Conservation (phyloP, 2,888 invertebrate genomes). For the Macrophya annulata region DNA sequence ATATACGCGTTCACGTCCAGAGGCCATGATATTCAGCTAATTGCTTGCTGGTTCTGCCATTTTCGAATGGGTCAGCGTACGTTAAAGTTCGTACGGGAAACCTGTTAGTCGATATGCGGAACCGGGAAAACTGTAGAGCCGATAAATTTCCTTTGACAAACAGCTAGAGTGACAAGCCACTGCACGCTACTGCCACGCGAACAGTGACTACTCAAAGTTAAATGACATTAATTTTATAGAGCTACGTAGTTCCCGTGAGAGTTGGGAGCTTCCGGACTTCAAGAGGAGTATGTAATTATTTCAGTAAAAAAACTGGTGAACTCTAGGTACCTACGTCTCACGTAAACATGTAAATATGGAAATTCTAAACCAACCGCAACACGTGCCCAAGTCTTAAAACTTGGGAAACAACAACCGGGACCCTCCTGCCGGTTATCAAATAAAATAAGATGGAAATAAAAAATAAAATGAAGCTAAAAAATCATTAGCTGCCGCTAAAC, state of each 20-base stretch:
- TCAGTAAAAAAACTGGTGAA: not conserved
- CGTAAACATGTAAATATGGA: conserved; percentile 34
- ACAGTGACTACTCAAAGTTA: conserved; percentile 28
- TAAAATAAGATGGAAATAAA: not conserved
- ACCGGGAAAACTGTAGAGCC: not conserved
- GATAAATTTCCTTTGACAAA: conserved; percentile 28
- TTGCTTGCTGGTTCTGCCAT: not conserved
- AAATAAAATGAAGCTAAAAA: not conserved
- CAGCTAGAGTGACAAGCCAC: conserved; percentile 14
- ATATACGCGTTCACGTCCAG: not conserved
- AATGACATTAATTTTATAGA: conserved; percentile 41
- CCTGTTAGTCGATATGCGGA: not conserved
- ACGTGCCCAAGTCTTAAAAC: conserved; percentile 4
- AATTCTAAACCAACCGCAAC: not conserved
- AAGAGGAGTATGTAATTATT: conserved; percentile 30
- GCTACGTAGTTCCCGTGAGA: not conserved
- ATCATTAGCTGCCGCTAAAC: not conserved
- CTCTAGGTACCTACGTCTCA: not conserved
- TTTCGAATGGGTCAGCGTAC: conserved; percentile 12
- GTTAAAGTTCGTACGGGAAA: not conserved
- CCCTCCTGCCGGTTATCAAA: not conserved
- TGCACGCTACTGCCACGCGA: not conserved
- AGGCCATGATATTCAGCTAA: not conserved
- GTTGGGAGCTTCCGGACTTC: conserved; percentile 5
- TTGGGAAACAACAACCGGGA: not conserved